These are phyloP conservation scores for Vultur gryphus DNA, from an alignment of 2,797 vertebrate species.

Conservation along the genomic window DNA sequence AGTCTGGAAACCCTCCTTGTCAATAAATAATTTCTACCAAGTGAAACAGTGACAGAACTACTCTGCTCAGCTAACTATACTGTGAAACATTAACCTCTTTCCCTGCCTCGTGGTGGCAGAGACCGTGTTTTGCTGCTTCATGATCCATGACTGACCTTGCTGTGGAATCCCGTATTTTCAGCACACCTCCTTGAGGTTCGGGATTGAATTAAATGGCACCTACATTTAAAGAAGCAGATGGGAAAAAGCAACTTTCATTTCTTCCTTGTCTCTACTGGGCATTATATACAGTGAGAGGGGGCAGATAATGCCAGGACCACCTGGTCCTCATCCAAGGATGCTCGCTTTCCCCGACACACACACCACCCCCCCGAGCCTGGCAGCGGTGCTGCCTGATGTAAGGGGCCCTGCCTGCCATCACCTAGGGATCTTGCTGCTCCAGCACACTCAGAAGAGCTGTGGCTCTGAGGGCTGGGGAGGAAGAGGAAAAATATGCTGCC, in stretches of 20 bases:
- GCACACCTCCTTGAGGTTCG: neutral
- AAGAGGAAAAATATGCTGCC: neutral
- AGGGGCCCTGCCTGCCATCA: neutral
- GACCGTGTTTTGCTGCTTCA: neutral
- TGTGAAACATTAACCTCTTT: conserved; percentile 25
- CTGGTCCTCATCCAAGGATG: neutral
- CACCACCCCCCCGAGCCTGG: rapidly evolving
- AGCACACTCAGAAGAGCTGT: neutral
- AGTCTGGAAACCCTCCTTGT: neutral
- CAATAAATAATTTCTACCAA: conserved; percentile 40
- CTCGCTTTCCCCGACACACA: rapidly evolving
- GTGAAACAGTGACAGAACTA: conserved; percentile 7
- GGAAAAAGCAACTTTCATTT: neutral
- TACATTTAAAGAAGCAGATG: neutral
- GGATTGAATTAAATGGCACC: neutral
- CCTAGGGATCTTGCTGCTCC: neutral
- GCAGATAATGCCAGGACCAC: neutral
- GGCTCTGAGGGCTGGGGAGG: neutral
- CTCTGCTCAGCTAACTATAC: neutral
- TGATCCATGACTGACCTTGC: neutral
- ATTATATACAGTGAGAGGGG: neutral
- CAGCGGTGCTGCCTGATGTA: neutral
- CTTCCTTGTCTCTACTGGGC: neutral
- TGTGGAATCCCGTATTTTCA: neutral
- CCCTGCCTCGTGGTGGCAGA: neutral